Evolutionary conservation across 2,888 invertebrate species (phyloP), one percentile per base, ranked within the genome.

Genomic region (Seira ritae): DNA sequence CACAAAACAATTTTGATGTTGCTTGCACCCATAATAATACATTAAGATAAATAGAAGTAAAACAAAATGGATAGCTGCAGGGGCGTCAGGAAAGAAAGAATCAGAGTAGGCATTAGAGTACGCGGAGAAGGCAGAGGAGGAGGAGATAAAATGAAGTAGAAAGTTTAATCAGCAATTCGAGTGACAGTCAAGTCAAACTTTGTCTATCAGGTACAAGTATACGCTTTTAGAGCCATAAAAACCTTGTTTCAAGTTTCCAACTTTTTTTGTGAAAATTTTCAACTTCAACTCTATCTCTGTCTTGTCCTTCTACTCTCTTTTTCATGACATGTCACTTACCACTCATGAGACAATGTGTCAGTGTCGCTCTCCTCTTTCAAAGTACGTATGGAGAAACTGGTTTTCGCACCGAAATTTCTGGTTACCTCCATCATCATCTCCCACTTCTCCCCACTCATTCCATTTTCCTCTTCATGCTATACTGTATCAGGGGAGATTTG

Each of bases 141-240:
- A 69, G 68, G 70, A 71, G 46, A 22, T 42, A 70, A 55, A 55
- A 55, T 55, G 55, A 77, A 83, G 83, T 83, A 70, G 78, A 83
- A 83, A 83, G 78, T 83, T 83, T 78, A 83, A 83, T 79, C 83
- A 83, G 83, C 83, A 69, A 70, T 83, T 79, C 78, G 83, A 83
- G 83, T 83, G 83, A 83, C 83, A 83, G 83, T 83, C 74, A 74
- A 83, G 83, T 83, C 83, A 83, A 83, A 83, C 77, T 83, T 83
- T 83, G 78, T 74, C 83, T 83, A 83, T 83, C 83, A 78, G 78
- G 83, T 79, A 83, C 83, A 83, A 78, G 83, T 77, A 78, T 79
- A 78, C 78, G 83, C 83, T 83, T 83, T 83, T 83, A 83, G 83
- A 75, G 66, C 24, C 70, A 55, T 69, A 62, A 83, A 83, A 83